These are phyloP conservation scores for Lagorchestes hirsutus DNA, from an alignment of 2,797 vertebrate species.

Conservation along the genomic window DNA sequence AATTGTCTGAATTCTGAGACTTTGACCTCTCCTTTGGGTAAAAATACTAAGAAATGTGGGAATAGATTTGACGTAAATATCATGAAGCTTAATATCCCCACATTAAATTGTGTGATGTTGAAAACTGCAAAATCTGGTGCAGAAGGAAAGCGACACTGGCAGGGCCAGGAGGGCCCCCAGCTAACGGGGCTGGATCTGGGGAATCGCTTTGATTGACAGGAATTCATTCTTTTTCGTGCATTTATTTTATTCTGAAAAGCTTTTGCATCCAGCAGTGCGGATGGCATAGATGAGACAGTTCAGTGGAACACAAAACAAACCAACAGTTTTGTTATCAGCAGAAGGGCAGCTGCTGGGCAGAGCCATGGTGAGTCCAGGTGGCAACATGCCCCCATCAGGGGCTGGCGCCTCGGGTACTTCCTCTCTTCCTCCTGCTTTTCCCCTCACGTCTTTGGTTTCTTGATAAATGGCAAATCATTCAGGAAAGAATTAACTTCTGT, in stretches of 20 bases:
- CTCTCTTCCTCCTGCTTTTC: conserved; percentile 72
- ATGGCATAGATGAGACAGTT: conserved; percentile 89
- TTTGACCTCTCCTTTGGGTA: background rate
- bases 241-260: conserved; percentile 92
- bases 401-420: conserved; percentile 77
- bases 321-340: conserved; percentile 92
- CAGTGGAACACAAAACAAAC: conserved; percentile 90
- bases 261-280: conserved; percentile 91
- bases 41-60: background rate
- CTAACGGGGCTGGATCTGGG: conserved; percentile 69
- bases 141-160: conserved; percentile 12
- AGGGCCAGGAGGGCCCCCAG: conserved; percentile 61
- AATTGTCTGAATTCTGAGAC: background rate
- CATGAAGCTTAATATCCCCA: conserved; percentile 32
- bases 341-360: conserved; percentile 91
- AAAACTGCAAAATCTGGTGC: conserved; percentile 43
- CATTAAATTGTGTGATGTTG: conserved; percentile 35
- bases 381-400: conserved; percentile 65
- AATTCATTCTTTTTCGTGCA: conserved; percentile 84
- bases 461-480: conserved; percentile 77
- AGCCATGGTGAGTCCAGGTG: conserved; percentile 95
- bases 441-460: conserved; percentile 76
- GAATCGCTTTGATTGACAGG: conserved; percentile 82
- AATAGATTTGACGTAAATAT: background rate
- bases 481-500: conserved; percentile 61